Base-by-base conservation (phyloP, 2,888 invertebrate species). In the Odiellus spinosus region DNA sequence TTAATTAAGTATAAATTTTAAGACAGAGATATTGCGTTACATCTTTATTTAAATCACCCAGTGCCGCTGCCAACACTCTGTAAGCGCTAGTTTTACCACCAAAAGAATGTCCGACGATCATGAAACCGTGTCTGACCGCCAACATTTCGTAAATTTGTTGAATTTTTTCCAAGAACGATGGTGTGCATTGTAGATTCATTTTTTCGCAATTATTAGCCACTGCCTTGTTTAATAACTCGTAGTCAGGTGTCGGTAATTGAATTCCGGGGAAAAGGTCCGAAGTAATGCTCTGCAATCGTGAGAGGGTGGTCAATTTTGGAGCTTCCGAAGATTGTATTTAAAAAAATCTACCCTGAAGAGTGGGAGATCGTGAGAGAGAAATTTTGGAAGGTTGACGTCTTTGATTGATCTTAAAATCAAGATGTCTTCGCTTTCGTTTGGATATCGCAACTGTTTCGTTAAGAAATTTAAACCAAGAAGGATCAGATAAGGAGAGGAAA, bases 51-150 rank as follows among this genome's bases (percentile, higher is more conserved):
- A 86, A 75, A 45, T 78, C 68, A n/a, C 72, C 80, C 36, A 93
- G 68, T 1, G 84, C 80, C 39, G 74, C 76, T 1, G 85, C 86
- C n/a, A 93, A 70, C 21, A 82, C 77, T 53, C 82, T 74, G 62
- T 90, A 91, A 5, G 67, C 66, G 11, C 57, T 56, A 8, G 68
- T 68, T 53, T 69, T 69, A 10, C 68, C 68, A 45, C 67, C 68
- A 54, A 67, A 65, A 10, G 69, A 68, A 52, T 66, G 63, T 11
- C 69, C 69, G n/a, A 68, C 67, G 46, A 69, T 68, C 68, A 68
- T 68, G 55, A 68, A 67, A 40, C 68, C 67, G 55, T 69, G 69
- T 51, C 68, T 62, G n/a, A 69, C 68, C 53, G 68, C 67, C 68
- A 69, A 69, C 67, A 69, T 69, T 57, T 69, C 69, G 53, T 67